These are phyloP conservation scores for Drosophila tani DNA, from an alignment of 1,140 invertebrate species.

Conservation along the genomic window DNA sequence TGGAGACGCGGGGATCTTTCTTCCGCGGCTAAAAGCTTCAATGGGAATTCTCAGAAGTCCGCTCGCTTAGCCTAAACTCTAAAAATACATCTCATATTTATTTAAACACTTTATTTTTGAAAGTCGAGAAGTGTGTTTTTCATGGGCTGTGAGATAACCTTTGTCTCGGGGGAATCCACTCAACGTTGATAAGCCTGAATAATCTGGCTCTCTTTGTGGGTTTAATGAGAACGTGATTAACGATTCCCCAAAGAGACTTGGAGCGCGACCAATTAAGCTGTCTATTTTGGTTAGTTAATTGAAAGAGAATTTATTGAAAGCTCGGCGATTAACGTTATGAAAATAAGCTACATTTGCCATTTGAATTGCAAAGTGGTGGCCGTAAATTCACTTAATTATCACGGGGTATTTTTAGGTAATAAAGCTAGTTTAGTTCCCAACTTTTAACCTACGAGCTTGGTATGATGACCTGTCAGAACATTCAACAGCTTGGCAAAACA, in stretches of 20 bases:
- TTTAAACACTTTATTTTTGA: conserved; percentile 18
- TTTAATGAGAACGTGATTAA: conserved; percentile 27
- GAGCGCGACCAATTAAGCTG: conserved; percentile 17
- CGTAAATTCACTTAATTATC: conserved; percentile 11
- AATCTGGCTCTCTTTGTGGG: neutral
- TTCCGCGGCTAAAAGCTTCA: conserved; percentile 62
- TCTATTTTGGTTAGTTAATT: conserved; percentile 12
- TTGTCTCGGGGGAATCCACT: conserved; percentile 16
- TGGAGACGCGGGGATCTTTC: conserved; percentile 68
- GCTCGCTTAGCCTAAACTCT: neutral
- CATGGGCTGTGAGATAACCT: conserved; percentile 18
- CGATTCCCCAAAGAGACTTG: conserved; percentile 1
- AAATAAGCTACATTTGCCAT: conserved; percentile 8
- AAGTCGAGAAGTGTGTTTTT: neutral
- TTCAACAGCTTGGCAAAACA: conserved; percentile 5
- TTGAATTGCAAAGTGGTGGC: conserved; percentile 8
- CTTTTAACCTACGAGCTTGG: neutral
- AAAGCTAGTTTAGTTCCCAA: neutral
- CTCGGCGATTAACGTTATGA: conserved; percentile 17
- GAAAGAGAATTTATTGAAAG: conserved; percentile 9
- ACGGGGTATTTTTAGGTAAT: neutral
- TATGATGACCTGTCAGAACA: neutral
- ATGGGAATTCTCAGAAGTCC: neutral
- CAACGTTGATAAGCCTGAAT: conserved; percentile 10
- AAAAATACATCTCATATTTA: conserved; percentile 33